A percentile compares a stretch with the other conserved stretches of the same genome.
Evolutionary conservation across 2,113 vertebrate species (phyloP).

Genomic region (Pogona vitticeps): DNA sequence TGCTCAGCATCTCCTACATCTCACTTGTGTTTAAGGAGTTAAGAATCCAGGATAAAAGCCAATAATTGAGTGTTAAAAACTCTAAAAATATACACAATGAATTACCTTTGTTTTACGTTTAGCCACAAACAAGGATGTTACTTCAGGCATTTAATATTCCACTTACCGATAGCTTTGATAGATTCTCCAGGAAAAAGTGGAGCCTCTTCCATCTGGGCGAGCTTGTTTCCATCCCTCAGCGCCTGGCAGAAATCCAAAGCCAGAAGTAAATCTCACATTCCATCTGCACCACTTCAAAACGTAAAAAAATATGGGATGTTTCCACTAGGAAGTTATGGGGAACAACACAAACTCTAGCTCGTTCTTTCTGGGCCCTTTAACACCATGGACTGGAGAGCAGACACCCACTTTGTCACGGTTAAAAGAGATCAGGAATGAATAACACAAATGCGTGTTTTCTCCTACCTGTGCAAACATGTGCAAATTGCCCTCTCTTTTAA

Average conservation of each 20-base stretch:
- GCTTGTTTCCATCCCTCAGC: constrained; percentile 84
- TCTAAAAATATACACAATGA: constrained; percentile 14
- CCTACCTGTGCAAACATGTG: background rate
- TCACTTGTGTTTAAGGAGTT: constrained; percentile 22
- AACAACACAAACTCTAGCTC: constrained; percentile 50
- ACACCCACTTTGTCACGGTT: background rate
- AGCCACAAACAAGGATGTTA: constrained; percentile 26
- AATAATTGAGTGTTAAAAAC: background rate
- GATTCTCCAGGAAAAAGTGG: constrained; percentile 93
- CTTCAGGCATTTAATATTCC: background rate
- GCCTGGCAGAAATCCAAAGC: constrained; percentile 76
- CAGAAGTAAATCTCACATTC: constrained; percentile 67
- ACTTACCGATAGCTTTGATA: constrained; percentile 88
- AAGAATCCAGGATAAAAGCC: constrained; percentile 28
- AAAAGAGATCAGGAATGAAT: background rate
- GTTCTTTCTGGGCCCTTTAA: constrained; percentile 41
- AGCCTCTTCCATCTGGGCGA: constrained; percentile 88
- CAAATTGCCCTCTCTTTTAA: background rate
- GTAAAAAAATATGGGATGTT: constrained; percentile 52
- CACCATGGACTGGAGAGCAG: background rate
- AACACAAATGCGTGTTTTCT: too few species aligned
- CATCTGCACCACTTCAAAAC: constrained; percentile 36
- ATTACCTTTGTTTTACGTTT: constrained; percentile 22
- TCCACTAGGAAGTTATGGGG: constrained; percentile 52
- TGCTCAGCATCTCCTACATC: background rate